Evolutionary conservation across 2,888 invertebrate genomes (phyloP).

Genomic region (Diaperis boleti): DNA sequence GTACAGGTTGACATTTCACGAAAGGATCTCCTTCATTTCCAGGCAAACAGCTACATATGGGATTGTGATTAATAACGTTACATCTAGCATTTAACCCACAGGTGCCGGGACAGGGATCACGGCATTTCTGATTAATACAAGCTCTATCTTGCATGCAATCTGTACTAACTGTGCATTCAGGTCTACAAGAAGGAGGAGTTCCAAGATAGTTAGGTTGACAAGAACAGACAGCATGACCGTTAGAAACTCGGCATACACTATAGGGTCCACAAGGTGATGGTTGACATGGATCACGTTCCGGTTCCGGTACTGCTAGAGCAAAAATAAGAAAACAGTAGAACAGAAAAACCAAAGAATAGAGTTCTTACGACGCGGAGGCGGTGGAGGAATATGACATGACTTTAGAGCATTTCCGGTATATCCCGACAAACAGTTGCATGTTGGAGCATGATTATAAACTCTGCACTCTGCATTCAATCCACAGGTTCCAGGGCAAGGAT

Average conservation of each 20-base stretch:
- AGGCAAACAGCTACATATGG: slow-evolving; percentile 83
- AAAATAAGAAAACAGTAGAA: slow-evolving; percentile 37
- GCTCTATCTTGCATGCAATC: slow-evolving; percentile 86
- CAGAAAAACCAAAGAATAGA: slow-evolving; percentile 36
- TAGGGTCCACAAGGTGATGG: slow-evolving; percentile 85
- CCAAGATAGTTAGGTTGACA: slow-evolving; percentile 84
- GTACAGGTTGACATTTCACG: slow-evolving; percentile 76
- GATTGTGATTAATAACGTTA: slow-evolving; percentile 86
- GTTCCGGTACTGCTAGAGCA: slow-evolving; percentile 54
- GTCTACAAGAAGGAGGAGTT: slow-evolving; percentile 80
- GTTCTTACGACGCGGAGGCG: slow-evolving; percentile 58
- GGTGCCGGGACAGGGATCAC: slow-evolving; percentile 85
- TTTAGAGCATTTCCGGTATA: slow-evolving; percentile 84
- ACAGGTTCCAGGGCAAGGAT: slow-evolving; percentile 87
- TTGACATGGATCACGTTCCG: slow-evolving; percentile 70
- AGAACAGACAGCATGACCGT: slow-evolving; percentile 84
- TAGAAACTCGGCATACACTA: slow-evolving; percentile 80
- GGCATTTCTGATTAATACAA: slow-evolving; percentile 84
- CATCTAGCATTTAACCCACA: slow-evolving; percentile 87
- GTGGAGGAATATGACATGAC: slow-evolving; percentile 73
- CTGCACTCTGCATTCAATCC: slow-evolving; percentile 87
- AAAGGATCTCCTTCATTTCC: slow-evolving; percentile 87
- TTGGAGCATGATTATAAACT: slow-evolving; percentile 85
- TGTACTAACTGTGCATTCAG: slow-evolving; percentile 86
- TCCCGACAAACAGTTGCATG: slow-evolving; percentile 79